phyloP scores from a whole-genome alignment of 2,888 invertebrate genomes.

The Drosophila neutralis region DNA sequence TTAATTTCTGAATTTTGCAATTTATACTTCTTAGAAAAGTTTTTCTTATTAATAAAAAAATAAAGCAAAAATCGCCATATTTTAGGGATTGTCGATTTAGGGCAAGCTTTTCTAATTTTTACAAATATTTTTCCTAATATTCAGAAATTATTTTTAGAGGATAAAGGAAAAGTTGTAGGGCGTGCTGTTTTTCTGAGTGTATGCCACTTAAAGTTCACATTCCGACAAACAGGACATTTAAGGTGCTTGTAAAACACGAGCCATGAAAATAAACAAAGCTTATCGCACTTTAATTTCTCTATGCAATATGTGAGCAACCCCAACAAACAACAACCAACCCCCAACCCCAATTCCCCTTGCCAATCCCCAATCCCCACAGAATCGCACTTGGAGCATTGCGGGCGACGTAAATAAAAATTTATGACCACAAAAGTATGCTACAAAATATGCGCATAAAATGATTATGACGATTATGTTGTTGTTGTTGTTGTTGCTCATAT shows the following conservation, averaged over 20 bases:
- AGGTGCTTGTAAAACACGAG: conserved; percentile 56
- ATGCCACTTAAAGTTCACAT: background rate
- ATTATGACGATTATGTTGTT: conserved; percentile 76
- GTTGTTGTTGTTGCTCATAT: conserved; percentile 31
- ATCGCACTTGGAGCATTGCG: conserved; percentile 49
- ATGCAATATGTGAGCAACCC: conserved; percentile 21
- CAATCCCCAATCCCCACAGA: conserved; percentile 13
- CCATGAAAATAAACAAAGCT: conserved; percentile 66
- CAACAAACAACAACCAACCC: background rate
- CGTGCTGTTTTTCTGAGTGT: background rate
- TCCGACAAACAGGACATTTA: conserved; percentile 20
- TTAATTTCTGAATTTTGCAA: background rate
- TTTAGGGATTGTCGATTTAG: background rate
- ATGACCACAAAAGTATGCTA: conserved; percentile 74
- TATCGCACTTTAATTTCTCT: conserved; percentile 75
- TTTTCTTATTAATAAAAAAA: background rate
- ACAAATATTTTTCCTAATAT: background rate
- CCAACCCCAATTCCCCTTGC: background rate
- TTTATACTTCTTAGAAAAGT: background rate
- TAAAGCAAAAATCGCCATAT: background rate
- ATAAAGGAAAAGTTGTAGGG: background rate
- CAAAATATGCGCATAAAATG: conserved; percentile 78
- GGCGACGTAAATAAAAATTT: conserved; percentile 74
- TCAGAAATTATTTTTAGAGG: background rate
- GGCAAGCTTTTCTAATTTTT: background rate